Conservation (phyloP, 2,113 vertebrate genomes). For the Solea senegalensis region DNA sequence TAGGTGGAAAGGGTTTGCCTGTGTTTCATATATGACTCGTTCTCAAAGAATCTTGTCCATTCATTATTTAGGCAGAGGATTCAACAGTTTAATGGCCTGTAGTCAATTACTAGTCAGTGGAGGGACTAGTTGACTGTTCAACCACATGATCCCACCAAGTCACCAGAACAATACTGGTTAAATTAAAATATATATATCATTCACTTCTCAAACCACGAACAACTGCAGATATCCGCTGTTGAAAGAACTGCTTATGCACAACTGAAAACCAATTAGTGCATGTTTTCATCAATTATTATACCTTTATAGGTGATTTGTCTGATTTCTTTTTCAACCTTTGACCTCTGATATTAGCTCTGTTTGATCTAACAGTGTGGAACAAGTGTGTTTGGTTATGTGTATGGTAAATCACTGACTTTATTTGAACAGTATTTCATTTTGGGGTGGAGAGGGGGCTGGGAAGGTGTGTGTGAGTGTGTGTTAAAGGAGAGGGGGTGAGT, state of each 20-base stretch:
- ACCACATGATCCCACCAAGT: background rate
- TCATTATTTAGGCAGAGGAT: constrained; percentile 64
- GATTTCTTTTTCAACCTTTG: constrained; percentile 18
- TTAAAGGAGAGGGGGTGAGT: constrained; percentile 31
- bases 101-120: constrained; percentile 15
- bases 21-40: constrained; percentile 36
- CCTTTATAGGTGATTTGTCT: background rate
- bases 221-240: background rate
- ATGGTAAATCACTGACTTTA: constrained; percentile 71
- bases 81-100: constrained; percentile 30
- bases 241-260: background rate
- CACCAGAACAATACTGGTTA: background rate
- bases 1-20: constrained; percentile 41
- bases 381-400: constrained; percentile 50
- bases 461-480: constrained; percentile 55
- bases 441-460: constrained; percentile 45
- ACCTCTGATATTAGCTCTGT: constrained; percentile 37
- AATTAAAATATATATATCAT: background rate
- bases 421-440: constrained; percentile 68
- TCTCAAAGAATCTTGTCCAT: constrained; percentile 28
- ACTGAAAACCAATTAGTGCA: background rate
- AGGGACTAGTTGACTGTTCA: constrained; percentile 18
- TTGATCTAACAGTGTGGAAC: constrained; percentile 35
- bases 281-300: background rate
- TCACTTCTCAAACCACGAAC: background rate